Evolutionary conservation across 53 echinoderm and acorn worm genomes (phyloP).

Genomic region (Echinarachnius parma): DNA sequence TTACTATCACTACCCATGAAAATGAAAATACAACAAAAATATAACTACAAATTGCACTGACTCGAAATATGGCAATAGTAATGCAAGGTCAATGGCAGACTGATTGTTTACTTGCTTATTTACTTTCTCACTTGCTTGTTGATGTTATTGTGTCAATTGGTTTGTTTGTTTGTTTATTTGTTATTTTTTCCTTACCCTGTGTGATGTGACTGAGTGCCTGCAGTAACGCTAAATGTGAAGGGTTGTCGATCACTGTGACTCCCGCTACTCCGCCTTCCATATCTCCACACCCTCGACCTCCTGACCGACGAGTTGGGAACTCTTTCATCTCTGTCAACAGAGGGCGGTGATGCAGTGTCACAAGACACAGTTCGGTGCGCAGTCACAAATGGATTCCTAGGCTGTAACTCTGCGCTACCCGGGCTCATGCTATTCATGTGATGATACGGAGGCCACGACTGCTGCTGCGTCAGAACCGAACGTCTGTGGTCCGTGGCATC

Average conservation of each 20-base stretch:
- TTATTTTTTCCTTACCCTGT: too few relatives aligned
- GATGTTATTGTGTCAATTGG: too few relatives aligned
- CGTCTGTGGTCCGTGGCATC: background rate
- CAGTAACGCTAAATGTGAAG: slow-evolving; percentile 22
- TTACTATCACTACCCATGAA: too few relatives aligned
- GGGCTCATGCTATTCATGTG: slow-evolving; percentile 3
- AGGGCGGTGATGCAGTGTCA: slow-evolving; percentile 7
- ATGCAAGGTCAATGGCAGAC: too few relatives aligned
- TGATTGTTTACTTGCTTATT: too few relatives aligned
- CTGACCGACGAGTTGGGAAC: slow-evolving; percentile 24
- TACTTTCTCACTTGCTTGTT: too few relatives aligned
- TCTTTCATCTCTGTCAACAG: slow-evolving; percentile 22
- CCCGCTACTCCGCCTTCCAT: slow-evolving; percentile 37
- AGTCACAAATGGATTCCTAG: background rate
- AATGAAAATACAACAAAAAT: too few relatives aligned
- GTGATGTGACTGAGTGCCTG: too few relatives aligned
- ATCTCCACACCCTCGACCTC: slow-evolving; percentile 37
- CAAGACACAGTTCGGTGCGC: slow-evolving; percentile 14
- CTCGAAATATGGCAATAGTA: too few relatives aligned
- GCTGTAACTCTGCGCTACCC: background rate
- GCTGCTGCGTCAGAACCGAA: slow-evolving; percentile 5
- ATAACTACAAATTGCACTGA: too few relatives aligned
- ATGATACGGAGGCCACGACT: slow-evolving; percentile 13
- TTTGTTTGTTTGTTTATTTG: too few relatives aligned
- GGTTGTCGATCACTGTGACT: slow-evolving; percentile 37